phyloP scores from a whole-genome alignment of 2,797 vertebrate genomes.

The Anguilla megastoma region DNA sequence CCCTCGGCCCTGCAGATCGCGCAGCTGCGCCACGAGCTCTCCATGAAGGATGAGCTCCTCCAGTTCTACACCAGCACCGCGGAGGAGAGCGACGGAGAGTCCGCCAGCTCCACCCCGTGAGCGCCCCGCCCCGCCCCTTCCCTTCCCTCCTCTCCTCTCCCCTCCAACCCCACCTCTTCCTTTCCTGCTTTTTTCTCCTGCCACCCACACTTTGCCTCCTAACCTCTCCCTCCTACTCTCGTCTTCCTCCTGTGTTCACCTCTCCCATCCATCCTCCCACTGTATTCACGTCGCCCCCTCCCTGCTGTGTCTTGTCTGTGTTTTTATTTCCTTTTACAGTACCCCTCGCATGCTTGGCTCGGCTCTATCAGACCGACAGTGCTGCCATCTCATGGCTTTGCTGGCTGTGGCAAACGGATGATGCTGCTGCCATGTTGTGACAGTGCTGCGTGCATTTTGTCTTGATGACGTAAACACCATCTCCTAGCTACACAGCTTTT shows the following conservation, averaged over 20 bases:
- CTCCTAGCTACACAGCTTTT: neutral
- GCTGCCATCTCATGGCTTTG: neutral
- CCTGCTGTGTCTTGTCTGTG: neutral
- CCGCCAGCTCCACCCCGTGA: conserved; percentile 83
- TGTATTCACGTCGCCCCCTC: neutral
- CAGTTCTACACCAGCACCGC: conserved; percentile 92
- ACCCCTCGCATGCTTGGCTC: neutral
- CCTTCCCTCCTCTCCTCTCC: neutral
- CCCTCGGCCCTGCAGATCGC: conserved; percentile 76
- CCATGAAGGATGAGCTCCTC: conserved; percentile 96
- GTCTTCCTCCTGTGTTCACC: neutral
- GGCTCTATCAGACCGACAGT: neutral
- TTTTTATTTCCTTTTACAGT: neutral
- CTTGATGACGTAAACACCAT: neutral
- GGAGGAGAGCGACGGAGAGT: conserved; percentile 88
- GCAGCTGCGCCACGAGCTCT: conserved; percentile 92
- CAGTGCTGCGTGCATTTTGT: neutral
- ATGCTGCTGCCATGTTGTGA: neutral
- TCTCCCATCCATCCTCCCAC: neutral
- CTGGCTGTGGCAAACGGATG: neutral
- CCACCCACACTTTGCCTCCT: neutral
- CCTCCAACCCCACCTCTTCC: neutral
- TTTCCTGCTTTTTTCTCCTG: neutral
- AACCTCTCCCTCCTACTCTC: neutral
- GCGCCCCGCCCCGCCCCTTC: conserved; percentile 52